A percentile compares a stretch with the other conserved stretches of the same genome.
These are phyloP conservation scores for Mesorhabditis belari DNA, from an alignment of 2,888 invertebrate species.

Conservation along the genomic window DNA sequence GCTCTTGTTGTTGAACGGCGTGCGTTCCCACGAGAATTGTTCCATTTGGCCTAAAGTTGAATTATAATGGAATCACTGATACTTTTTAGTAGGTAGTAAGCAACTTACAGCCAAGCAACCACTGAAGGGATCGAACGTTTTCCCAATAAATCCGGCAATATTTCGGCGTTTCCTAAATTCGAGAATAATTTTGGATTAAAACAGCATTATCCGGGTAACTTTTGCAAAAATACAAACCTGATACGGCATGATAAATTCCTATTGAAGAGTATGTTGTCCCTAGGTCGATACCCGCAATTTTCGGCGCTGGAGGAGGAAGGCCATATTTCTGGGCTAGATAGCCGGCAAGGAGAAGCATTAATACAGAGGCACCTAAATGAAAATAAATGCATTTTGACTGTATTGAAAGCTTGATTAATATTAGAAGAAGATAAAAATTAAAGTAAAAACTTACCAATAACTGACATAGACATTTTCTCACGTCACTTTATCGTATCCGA, in stretches of 20 bases:
- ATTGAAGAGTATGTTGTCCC: slow-evolving; percentile 58
- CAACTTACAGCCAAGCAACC: slow-evolving; percentile 55
- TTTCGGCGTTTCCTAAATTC: slow-evolving; percentile 50
- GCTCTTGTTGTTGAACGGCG: slow-evolving; percentile 57
- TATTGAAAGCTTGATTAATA: too few species aligned
- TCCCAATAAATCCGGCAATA: slow-evolving; percentile 55
- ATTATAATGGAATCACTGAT: not conserved
- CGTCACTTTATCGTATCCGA: not conserved
- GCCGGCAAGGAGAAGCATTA: slow-evolving; percentile 56
- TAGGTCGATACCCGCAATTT: slow-evolving; percentile 58
- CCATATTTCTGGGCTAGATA: slow-evolving; percentile 57
- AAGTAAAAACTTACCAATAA: slow-evolving; percentile 8
- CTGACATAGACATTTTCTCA: slow-evolving; percentile 1
- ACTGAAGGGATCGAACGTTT: slow-evolving; percentile 58
- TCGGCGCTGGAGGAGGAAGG: slow-evolving; percentile 58
- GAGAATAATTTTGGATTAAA: not conserved
- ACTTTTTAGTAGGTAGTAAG: slow-evolving; percentile 5
- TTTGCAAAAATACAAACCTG: too few species aligned
- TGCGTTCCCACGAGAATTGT: slow-evolving; percentile 56
- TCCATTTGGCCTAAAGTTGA: slow-evolving; percentile 45
- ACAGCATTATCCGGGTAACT: slow-evolving; percentile 49
- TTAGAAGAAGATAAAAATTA: not conserved
- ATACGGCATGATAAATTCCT: slow-evolving; percentile 57
- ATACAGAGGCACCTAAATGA: slow-evolving; percentile 51
- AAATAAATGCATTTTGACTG: not conserved